Conservation (phyloP, 2,888 invertebrate genomes). For the Horisme vitalbata region DNA sequence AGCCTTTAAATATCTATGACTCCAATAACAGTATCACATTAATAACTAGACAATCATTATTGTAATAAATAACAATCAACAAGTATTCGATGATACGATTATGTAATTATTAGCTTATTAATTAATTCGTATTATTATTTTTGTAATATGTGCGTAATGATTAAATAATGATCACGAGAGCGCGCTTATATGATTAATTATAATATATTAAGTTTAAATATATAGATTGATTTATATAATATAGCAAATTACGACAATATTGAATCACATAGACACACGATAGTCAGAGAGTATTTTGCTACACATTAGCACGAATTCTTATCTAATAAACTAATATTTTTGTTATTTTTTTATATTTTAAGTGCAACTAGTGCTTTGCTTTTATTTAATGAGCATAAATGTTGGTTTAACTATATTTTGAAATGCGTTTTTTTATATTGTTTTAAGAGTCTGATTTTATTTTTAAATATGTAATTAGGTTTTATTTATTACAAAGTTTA, state of each 20-base stretch:
- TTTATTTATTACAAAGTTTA: no score
- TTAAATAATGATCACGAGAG: conserved; percentile 60
- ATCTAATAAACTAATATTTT: conserved; percentile 32
- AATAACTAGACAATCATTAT: conserved; percentile 72
- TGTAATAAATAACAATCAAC: conserved; percentile 75
- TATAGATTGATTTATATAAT: conserved; percentile 28
- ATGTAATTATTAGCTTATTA: conserved; percentile 62
- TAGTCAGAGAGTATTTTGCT: conserved; percentile 41
- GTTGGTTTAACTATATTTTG: background rate
- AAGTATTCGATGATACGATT: conserved; percentile 77
- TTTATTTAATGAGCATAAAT: conserved; percentile 25
- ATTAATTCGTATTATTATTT: conserved; percentile 64
- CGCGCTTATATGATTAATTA: conserved; percentile 32
- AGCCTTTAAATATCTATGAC: conserved; percentile 76
- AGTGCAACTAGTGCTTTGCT: conserved; percentile 18
- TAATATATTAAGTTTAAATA: conserved; percentile 13
- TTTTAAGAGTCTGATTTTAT: no score
- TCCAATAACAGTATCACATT: conserved; percentile 82
- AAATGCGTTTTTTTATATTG: no score
- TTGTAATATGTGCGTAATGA: conserved; percentile 67
- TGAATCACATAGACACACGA: conserved; percentile 48
- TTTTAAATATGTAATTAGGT: no score
- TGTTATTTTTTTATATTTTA: conserved; percentile 30
- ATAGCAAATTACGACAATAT: conserved; percentile 35
- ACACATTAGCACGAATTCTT: conserved; percentile 50